Base-by-base conservation (phyloP, 2,888 invertebrate genomes). In the Hyposoter dolosus region DNA sequence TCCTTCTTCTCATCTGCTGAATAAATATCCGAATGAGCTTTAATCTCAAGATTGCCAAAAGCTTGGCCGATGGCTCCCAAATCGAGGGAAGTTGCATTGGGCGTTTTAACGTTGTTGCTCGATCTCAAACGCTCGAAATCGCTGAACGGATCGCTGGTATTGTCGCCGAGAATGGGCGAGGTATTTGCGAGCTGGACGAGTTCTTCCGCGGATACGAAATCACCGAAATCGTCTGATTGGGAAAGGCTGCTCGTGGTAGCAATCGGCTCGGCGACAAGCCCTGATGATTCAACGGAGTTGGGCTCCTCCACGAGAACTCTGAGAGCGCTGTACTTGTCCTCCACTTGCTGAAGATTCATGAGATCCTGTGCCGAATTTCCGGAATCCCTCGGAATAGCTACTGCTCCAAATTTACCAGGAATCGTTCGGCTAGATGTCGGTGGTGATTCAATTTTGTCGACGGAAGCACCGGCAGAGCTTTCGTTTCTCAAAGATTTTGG, bases 251-350 rank as follows among this genome's bases (percentile, higher is more conserved):
- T 68, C n/a, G 69, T 84, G 63, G 85, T 84, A 71, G 82, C 79
- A 78, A 84, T 87, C 28, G 83, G n/a, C 45, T 89, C 87, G 82
- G 71, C 65, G 71, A 86, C 85, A 23, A 87, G 12, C 17, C 23
- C 45, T 3, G 74, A 60, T 15, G 60, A 17, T 53, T 84, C 50
- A 50, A 87, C 40, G 43, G 88, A 4, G 15, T 60, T 75, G 53
- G 90, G 87, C 83, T 92, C 93, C 80, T 93, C 91, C 53, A 92
- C 92, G 83, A 95, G 89, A 88, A 92, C 92, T 89, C 95, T 92
- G 72, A 95, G 90, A 53, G 95, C 95, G 88, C 95, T 94, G 85
- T 95, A 95, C 85, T 94, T 94, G 86, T 95, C 95, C 88, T 94
- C 94, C 5, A 90, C 87, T 68, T 91, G 90, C 80, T 93, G 93